Base-by-base conservation (phyloP, 2,113 vertebrate genomes). In the Scartelaos histophorus region DNA sequence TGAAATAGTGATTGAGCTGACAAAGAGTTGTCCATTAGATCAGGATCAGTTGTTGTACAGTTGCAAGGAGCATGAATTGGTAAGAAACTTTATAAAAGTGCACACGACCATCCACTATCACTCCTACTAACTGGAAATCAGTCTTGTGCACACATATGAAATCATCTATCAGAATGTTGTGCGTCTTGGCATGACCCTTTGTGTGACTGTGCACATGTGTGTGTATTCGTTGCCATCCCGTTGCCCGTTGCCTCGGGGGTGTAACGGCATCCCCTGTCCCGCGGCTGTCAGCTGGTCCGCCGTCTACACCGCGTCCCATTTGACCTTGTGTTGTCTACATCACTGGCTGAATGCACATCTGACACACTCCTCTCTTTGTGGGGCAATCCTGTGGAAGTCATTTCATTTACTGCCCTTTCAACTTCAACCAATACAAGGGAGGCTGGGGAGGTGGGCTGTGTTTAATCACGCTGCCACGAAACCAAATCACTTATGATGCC, bases 321-420 rank as follows among this genome's bases (percentile, higher is more conserved):
- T 89, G 91, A 91, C 91, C 91, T 92, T 92, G 86, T 7, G 64
- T 70, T 68, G 79, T 78, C 86, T 78, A 66, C 76, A 76, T 78
- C 81, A 57, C 79, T 57, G 88, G 85, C 88, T 89, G 87, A 92
- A 92, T 89, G 88, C 89, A 92, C 89, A 91, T 92, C 87, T 87
- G 85, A 91, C 85, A 84, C 88, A 86, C 88, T 89, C 86, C 70
- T 82, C 86, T 86, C 79, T 91, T 91, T 92, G 90, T 91, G 89
- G 87, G 89, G 89, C 89, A 91, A 90, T 89, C 88, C 89, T 80
- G 88, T 89, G 90, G 88, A 92, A 92, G 91, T 91, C 88, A 91
- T 91, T 92, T 91, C 86, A 91, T 91, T 90, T 89, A 90, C 85
- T 85, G 81, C 88, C 82, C 88, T 89, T 91, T 91, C 87, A 89